These are phyloP conservation scores for Anguilla anguilla DNA, from an alignment of 2,797 vertebrate species.

Conservation along the genomic window DNA sequence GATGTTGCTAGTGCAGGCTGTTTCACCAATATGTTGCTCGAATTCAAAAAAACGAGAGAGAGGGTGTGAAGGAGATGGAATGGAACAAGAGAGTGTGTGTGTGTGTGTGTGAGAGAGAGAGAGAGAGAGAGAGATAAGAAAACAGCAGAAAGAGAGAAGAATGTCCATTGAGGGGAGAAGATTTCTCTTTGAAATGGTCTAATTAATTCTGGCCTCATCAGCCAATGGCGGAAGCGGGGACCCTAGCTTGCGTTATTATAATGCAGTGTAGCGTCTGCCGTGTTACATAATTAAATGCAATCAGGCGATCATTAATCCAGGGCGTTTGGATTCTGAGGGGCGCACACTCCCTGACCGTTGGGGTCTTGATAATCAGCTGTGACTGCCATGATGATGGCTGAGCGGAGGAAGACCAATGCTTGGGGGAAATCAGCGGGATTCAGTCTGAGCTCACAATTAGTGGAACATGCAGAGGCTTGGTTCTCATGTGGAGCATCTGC, in stretches of 20 bases:
- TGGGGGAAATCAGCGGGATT: constrained; percentile 14
- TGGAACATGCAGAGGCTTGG: neutral
- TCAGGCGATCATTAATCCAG: constrained; percentile 12
- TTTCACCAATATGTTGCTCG: neutral
- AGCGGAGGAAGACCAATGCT: neutral
- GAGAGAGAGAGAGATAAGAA: neutral
- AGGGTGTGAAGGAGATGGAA: neutral
- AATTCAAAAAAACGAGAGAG: neutral
- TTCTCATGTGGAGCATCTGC: neutral
- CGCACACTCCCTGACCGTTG: neutral
- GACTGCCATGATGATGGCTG: neutral
- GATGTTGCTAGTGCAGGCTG: neutral
- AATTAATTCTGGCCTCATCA: constrained; percentile 24
- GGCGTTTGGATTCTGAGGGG: neutral
- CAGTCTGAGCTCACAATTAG: constrained; percentile 21
- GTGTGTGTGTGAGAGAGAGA: neutral
- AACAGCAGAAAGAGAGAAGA: neutral
- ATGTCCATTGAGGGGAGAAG: neutral
- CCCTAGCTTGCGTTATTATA: constrained; percentile 5
- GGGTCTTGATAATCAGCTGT: neutral
- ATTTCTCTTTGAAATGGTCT: constrained; percentile 21
- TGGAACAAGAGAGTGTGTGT: neutral
- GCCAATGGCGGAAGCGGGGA: neutral
- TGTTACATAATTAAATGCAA: constrained; percentile 26
- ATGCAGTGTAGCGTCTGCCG: neutral